Evolutionary conservation across 2,797 vertebrate genomes (phyloP).

Genomic region (Mormyrops attenuatus): DNA sequence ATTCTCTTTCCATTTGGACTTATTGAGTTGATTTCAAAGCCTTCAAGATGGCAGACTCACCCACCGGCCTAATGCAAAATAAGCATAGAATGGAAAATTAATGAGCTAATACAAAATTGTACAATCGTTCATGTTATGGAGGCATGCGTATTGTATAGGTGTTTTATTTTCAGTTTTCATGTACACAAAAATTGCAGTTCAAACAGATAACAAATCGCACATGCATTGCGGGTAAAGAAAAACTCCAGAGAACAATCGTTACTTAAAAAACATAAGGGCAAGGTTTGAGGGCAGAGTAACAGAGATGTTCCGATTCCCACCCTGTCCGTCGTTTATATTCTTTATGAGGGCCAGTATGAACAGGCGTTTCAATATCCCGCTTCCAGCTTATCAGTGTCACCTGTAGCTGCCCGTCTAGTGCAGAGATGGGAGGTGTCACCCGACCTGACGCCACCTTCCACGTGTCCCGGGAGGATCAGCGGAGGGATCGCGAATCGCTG

Average conservation of each 20-base stretch:
- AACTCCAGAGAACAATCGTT: background rate
- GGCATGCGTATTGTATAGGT: background rate
- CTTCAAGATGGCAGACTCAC: background rate
- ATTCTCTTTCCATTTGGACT: background rate
- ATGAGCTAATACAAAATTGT: background rate
- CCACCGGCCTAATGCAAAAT: background rate
- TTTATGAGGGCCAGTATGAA: background rate
- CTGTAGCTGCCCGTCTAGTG: background rate
- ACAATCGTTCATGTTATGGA: background rate
- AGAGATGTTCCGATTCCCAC: background rate
- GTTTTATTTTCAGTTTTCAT: background rate
- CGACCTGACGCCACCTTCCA: conserved; percentile 48
- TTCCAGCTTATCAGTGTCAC: background rate
- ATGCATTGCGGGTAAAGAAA: background rate
- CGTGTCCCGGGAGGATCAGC: conserved; percentile 45
- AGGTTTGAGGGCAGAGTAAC: background rate
- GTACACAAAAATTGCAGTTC: background rate
- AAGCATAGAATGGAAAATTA: background rate
- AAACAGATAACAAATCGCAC: background rate
- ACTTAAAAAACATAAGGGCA: background rate
- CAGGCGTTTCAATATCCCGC: background rate
- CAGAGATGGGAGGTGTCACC: conserved; percentile 44
- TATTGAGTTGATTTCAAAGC: background rate
- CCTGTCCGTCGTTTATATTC: background rate
- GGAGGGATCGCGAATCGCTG: conserved; percentile 60